Conservation (phyloP, 2,113 vertebrate genomes). For the Urocitellus parryii region DNA sequence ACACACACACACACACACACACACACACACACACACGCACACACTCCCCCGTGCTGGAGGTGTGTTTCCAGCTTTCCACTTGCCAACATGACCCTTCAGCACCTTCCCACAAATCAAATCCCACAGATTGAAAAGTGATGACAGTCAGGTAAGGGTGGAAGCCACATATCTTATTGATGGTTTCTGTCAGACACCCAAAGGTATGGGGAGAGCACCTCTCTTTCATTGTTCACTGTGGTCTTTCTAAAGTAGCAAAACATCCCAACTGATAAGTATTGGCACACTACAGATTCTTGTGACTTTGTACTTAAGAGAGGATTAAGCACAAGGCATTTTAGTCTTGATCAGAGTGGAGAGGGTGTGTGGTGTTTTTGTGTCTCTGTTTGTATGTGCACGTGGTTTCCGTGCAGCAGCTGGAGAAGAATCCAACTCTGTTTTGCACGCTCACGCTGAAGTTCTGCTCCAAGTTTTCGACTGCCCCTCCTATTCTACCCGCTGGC, state of each 20-base stretch:
- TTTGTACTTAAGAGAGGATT: rapidly evolving
- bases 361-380: neutral
- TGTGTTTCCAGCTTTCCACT: constrained; percentile 85
- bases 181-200: neutral
- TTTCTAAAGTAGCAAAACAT: constrained; percentile 49
- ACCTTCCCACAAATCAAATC: constrained; percentile 88
- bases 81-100: constrained; percentile 87
- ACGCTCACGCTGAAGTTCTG: neutral
- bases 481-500: constrained; percentile 70
- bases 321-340: neutral
- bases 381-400: rapidly evolving
- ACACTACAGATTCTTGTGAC: neutral
- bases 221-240: neutral
- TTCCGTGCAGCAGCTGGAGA: neutral
- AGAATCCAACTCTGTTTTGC: constrained; percentile 66
- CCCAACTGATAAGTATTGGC: constrained; percentile 23
- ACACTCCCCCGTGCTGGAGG: constrained; percentile 16
- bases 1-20: neutral
- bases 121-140: constrained; percentile 90
- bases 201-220: neutral
- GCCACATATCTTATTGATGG: constrained; percentile 78
- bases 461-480: constrained; percentile 2
- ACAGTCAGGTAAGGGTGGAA: constrained; percentile 84
- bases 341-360: constrained; percentile 20
- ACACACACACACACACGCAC: neutral